Base-by-base conservation (phyloP, 2,888 invertebrate species). In the Pollenia griseotomentosa region DNA sequence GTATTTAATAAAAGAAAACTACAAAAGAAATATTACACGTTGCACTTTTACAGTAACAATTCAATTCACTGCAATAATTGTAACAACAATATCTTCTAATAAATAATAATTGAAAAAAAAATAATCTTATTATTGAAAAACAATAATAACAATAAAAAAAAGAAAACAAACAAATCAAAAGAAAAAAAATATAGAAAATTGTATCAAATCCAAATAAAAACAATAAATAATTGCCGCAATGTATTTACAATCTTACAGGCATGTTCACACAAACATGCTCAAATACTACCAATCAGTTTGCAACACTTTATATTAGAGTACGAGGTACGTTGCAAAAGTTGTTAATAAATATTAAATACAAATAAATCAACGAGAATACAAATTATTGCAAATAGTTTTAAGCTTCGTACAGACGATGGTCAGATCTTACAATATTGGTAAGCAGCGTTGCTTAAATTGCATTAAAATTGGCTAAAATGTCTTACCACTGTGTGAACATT, bases 81-180 rank as follows among this genome's bases (percentile, higher is more conserved):
- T 8, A 40, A 16, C 53, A 66, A 46, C 53, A 55, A 59, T 14
- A 12, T 51, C 40, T 42, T 51, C 33, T 19, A 33, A 19, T 57
- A 46, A 80, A n/a, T 16, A 23, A 73, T 81, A 57, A 75, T 70
- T 55, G 61, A 61, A 61, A 75, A 33, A 33, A 23, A 23, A 83
- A 55, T 65, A 75, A 68, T 79, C 73, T 16, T 33, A 73, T 73
- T 73, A 74, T 74, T 79, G 73, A 61, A 79, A 68, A 68, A 42
- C 53, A 46, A 74, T 53, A 79, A 79, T 33, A 33, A 33, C 5
- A 33, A 33, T 33, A 33, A 53, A 71, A 71, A 65, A 57, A 46
- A n/a, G 61, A 61, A 63, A 77, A 42, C 48, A 77, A 83, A 70
- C 23, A 53, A 78, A 57, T 71, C 42, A n/a, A 68, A 75, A 46